phyloP scores from a whole-genome alignment of 1,140 invertebrate species.

The Carposina sasakii region DNA sequence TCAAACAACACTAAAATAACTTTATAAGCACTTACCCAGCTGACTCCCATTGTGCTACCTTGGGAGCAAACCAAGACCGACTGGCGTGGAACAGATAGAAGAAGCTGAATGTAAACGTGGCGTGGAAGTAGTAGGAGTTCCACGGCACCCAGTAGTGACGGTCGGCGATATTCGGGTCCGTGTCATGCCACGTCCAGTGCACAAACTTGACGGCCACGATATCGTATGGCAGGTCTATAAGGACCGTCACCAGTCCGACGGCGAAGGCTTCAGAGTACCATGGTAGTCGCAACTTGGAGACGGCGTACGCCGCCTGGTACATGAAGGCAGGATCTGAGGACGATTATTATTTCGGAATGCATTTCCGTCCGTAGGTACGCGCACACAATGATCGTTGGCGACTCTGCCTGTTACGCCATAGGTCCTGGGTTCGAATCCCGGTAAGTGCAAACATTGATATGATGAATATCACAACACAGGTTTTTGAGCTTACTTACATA shows the following conservation, averaged over 20 bases:
- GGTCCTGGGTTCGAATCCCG: too few species aligned
- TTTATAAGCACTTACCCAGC: slow-evolving; percentile 51
- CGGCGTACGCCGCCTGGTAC: slow-evolving; percentile 80
- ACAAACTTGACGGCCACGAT: slow-evolving; percentile 85
- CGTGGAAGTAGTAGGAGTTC: slow-evolving; percentile 89
- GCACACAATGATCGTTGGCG: too few species aligned
- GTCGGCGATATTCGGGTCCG: slow-evolving; percentile 86
- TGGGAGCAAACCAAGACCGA: slow-evolving; percentile 71
- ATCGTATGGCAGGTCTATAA: slow-evolving; percentile 87
- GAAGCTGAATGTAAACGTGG: slow-evolving; percentile 82
- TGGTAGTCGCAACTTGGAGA: slow-evolving; percentile 77
- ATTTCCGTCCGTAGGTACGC: too few species aligned
- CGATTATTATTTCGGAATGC: background rate
- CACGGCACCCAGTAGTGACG: slow-evolving; percentile 85
- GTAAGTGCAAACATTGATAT: too few species aligned
- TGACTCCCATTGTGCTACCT: slow-evolving; percentile 69
- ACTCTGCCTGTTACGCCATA: too few species aligned
- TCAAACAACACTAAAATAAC: too few species aligned
- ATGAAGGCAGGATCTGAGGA: slow-evolving; percentile 82
- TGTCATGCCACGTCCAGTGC: slow-evolving; percentile 91
- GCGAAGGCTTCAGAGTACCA: slow-evolving; percentile 81
- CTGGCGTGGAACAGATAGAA: slow-evolving; percentile 78
- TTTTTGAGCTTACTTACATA: too few species aligned
- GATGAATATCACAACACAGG: too few species aligned
- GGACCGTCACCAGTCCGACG: slow-evolving; percentile 81